phyloP scores from a whole-genome alignment of 2,113 vertebrate species.

The Dromaius novaehollandiae region DNA sequence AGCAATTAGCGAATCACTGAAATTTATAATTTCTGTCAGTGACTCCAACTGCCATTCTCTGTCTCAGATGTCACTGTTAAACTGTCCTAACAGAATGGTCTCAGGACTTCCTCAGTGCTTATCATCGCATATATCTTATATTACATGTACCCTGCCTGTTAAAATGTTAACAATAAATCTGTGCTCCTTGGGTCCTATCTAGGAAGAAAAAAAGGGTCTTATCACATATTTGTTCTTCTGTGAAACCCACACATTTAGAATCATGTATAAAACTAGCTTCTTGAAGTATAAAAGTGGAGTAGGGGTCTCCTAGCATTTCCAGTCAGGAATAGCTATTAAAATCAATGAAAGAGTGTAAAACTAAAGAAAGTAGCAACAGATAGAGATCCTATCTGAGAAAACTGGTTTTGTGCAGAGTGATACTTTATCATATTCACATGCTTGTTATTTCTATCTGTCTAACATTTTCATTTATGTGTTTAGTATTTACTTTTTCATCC shows the following conservation, averaged over 20 bases:
- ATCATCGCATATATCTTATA: not conserved
- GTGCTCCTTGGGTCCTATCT: not conserved
- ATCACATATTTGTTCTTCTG: not conserved
- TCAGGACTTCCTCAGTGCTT: not conserved
- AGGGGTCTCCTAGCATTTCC: not conserved
- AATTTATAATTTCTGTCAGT: not conserved
- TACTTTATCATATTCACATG: not conserved
- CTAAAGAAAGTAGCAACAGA: not conserved
- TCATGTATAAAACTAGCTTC: not conserved
- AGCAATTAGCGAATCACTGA: not conserved
- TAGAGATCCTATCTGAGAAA: not conserved
- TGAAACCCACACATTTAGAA: not conserved
- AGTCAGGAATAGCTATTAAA: not conserved
- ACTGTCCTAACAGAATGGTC: not conserved
- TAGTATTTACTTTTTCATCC: slow-evolving; percentile 19
- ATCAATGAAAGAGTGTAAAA: not conserved
- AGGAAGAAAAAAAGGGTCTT: not conserved
- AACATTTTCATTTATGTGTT: not conserved
- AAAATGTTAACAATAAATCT: not conserved
- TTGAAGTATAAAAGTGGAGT: not conserved
- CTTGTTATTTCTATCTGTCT: not conserved
- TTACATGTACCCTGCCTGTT: not conserved
- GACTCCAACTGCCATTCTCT: not conserved
- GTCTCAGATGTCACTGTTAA: not conserved
- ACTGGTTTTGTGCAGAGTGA: not conserved